Base-by-base conservation (phyloP, 1,140 invertebrate species). In the Tachypleus tridentatus region DNA sequence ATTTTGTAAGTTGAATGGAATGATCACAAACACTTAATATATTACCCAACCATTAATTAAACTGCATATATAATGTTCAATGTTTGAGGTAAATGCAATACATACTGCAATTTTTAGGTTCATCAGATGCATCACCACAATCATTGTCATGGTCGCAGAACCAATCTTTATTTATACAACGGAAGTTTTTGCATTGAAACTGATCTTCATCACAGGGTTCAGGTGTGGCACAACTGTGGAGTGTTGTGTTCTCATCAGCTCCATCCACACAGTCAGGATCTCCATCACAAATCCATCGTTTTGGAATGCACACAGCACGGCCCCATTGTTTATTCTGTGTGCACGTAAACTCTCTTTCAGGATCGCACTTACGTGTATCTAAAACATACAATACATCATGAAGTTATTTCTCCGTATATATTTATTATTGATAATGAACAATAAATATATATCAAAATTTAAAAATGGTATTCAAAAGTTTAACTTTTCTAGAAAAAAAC, bases 231-330 rank as follows among this genome's bases (percentile, higher is more conserved):
- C 93, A 97, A 70, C 86, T 85, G 65, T 90, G 86, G 6, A 88
- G 70, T 0, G 89, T 91, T 0, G 85, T 80, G 72, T 93, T 93
- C 77, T 98, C 95, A 76, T 98, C 95, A n/a, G 92, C 91, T 0
- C 93, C 92, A 76, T 97, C 93, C 0, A 95, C 89, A 76, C 93
- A 97, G 74, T 97, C 93, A 0, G 93, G 91, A 76, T 96, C 93
- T 0, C 93, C 92, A 75, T 97, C 94, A 76, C 94, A 98, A 0
- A 97, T 78, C 92, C 93, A 97, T 74, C 93, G 89, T 67, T 84
- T 85, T 0, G 91, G 90, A 61, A 98, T 97, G 76, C 95, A 98
- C 67, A 93, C 89, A 0, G 91, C 88, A 61, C 91, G 80, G 58
- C 87, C 88, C 92, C 92, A 95, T 5, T 86, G 82, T 74, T 91